Conservation (phyloP, 1,140 invertebrate genomes). For the Drosophila persimilis region DNA sequence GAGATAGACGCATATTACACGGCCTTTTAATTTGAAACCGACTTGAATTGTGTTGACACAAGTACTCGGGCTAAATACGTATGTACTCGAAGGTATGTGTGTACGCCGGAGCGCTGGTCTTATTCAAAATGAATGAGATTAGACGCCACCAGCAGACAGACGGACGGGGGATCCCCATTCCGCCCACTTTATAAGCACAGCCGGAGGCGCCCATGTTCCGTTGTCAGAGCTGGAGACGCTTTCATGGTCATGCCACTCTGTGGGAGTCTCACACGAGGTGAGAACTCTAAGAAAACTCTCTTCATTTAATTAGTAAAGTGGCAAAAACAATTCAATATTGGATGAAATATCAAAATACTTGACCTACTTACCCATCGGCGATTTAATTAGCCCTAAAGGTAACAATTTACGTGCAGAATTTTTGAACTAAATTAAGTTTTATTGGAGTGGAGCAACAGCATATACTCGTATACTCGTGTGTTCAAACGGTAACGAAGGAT, state of each 20-base stretch:
- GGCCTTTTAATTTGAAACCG: slow-evolving; percentile 55
- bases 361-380: slow-evolving; percentile 28
- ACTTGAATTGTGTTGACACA: slow-evolving; percentile 56
- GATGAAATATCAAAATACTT: slow-evolving; percentile 35
- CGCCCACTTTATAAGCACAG: slow-evolving; percentile 12
- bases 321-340: slow-evolving; percentile 51
- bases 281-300: slow-evolving; percentile 24
- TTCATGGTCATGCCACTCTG: slow-evolving; percentile 22
- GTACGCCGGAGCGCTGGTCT: slow-evolving; percentile 10
- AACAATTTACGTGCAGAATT: slow-evolving; percentile 1
- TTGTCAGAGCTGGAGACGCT: slow-evolving; percentile 32
- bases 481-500: background rate
- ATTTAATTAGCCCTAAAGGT: slow-evolving; percentile 18
- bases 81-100: too few species aligned
- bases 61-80: slow-evolving; percentile 39
- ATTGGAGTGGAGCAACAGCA: too few species aligned
- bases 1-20: slow-evolving; percentile 22
- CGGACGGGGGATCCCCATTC: slow-evolving; percentile 1
- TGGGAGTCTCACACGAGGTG: background rate
- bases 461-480: too few species aligned
- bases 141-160: slow-evolving; percentile 31
- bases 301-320: slow-evolving; percentile 64
- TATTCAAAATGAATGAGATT: slow-evolving; percentile 66
- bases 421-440: background rate
- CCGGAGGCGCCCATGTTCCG: slow-evolving; percentile 21